Base-by-base conservation (phyloP, 2,888 invertebrate species). In the Drosophila barbarae region DNA sequence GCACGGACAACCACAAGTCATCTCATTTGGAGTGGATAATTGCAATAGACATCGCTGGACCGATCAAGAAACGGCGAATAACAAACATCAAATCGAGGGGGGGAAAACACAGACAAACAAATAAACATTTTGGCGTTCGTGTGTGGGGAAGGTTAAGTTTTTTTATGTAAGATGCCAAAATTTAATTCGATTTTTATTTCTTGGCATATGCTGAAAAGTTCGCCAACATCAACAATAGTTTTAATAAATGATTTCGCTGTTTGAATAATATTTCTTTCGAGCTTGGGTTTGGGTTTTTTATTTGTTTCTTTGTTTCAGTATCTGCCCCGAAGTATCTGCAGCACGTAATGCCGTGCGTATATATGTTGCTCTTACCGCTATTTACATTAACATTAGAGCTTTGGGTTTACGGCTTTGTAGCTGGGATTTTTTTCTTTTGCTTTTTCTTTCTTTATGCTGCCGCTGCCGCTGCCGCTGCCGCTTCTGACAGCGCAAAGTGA, bases 361-460 rank as follows among this genome's bases (percentile, higher is more conserved):
- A 44, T 49, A 67, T 47, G 44, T 42, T 61, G 49, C 50, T 84
- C 78, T 85, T 84, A 83, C 80, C 83, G 80, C 77, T 84, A 79
- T 83, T 85, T 80, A 77, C 85, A 84, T 81, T 84, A 74, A 78
- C 78, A 76, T 84, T 78, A 84, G 78, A 83, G 85, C 84, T 77
- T 71, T 85, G 68, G 66, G 70, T 74, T 74, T 73, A 61, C 64
- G 57, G 52, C 59, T 59, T 56, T 64, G 66, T 46, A 68, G 68
- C 47, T 56, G 58, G 44, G 58, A 49, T 32, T 35, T 59, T 49
- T 35, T 52, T 49, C 34, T 18, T 26, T 23, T 30, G n/a, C 8
- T 30, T 53, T 42, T 23, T 49, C 28, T 35, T 42, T 42, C 65
- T 60, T 49, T 44, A 39, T 54, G 63, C 26, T 54, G 63, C 26